Evolutionary conservation across 2,797 vertebrate genomes (phyloP).

Genomic region (Carapus acus): DNA sequence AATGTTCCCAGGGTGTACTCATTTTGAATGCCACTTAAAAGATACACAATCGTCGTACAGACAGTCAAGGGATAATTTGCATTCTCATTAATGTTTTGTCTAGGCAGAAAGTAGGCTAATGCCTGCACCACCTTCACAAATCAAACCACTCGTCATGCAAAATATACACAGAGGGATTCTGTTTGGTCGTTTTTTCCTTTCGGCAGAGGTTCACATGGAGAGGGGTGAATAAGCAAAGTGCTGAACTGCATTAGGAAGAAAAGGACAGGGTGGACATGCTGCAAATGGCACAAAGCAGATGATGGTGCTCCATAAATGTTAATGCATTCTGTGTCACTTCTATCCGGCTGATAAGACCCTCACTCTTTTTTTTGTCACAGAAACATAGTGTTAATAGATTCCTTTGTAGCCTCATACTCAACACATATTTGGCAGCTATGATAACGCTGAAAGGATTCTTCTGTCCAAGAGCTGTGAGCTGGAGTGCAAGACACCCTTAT

Average conservation of each 20-base stretch:
- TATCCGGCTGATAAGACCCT: conserved; percentile 47
- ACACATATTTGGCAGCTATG: conserved; percentile 43
- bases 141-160: conserved; percentile 55
- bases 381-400: conserved; percentile 63
- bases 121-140: conserved; percentile 36
- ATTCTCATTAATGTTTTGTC: conserved; percentile 44
- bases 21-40: conserved; percentile 16
- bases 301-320: conserved; percentile 60
- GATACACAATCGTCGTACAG: conserved; percentile 48
- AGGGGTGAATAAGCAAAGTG: conserved; percentile 53
- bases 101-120: conserved; percentile 32
- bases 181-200: conserved; percentile 60
- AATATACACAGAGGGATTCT: conserved; percentile 48
- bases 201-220: conserved; percentile 50
- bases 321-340: conserved; percentile 67
- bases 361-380: conserved; percentile 54
- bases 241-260: conserved; percentile 52
- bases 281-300: conserved; percentile 49
- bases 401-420: conserved; percentile 24
- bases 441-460: conserved; percentile 57
- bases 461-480: conserved; percentile 41
- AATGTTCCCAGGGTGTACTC: conserved; percentile 1
- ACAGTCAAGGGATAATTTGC: conserved; percentile 21
- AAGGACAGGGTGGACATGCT: conserved; percentile 48
- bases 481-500: conserved; percentile 27